Conservation (phyloP, 2,888 invertebrate genomes). For the Auanema freiburgensis region DNA sequence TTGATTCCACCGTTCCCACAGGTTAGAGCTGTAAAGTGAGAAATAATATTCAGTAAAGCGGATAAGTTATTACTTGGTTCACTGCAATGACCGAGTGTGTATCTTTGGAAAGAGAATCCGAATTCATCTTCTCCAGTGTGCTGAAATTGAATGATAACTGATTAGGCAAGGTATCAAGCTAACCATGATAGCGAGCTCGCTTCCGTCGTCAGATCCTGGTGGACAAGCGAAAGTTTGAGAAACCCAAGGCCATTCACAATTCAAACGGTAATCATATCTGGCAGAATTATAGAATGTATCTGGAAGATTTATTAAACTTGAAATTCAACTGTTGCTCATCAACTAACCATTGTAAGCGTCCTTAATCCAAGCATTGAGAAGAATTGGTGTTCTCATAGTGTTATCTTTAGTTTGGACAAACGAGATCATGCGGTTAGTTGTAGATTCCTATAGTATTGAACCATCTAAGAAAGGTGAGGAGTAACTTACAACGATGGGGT, state of each 20-base stretch:
- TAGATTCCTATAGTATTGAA: slow-evolving; percentile 30
- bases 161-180: no score
- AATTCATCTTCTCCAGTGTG: slow-evolving; percentile 53
- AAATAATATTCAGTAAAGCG: slow-evolving; percentile 5
- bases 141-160: slow-evolving; percentile 13
- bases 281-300: slow-evolving; percentile 41
- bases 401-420: slow-evolving; percentile 34
- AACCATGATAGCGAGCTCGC: slow-evolving; percentile 31
- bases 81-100: slow-evolving; percentile 35
- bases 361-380: slow-evolving; percentile 34
- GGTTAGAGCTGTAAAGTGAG: slow-evolving; percentile 14
- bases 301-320: background rate
- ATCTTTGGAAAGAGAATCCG: slow-evolving; percentile 54
- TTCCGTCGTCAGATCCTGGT: slow-evolving; percentile 26
- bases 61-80: background rate
- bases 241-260: slow-evolving; percentile 39
- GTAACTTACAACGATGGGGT: slow-evolving; percentile 23
- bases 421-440: slow-evolving; percentile 37
- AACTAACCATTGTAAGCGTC: slow-evolving; percentile 35
- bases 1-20: slow-evolving; percentile 49
- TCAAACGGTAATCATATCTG: slow-evolving; percentile 36
- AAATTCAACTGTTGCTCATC: no score
- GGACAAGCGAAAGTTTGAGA: slow-evolving; percentile 49
- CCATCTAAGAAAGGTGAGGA: slow-evolving; percentile 19
- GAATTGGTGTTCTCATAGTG: slow-evolving; percentile 29